A percentile compares a stretch with the other conserved stretches of the same genome.
These are phyloP conservation scores for Stegodyphus mimosarum DNA, from an alignment of 1,140 invertebrate genomes.

Conservation along the genomic window DNA sequence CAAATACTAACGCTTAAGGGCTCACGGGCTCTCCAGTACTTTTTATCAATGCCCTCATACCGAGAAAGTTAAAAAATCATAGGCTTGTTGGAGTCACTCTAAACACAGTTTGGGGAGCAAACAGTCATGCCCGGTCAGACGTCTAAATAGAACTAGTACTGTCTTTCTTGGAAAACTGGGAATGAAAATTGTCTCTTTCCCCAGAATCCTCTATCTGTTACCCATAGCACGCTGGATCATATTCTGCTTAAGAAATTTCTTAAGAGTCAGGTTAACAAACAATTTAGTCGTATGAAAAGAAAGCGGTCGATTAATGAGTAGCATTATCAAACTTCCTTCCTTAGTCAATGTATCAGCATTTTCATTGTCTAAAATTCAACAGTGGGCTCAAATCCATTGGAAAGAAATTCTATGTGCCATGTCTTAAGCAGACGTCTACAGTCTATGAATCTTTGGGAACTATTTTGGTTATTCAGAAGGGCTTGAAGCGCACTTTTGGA, in stretches of 20 bases:
- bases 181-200: neutral
- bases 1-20: neutral
- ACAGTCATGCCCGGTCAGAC: neutral
- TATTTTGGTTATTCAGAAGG: neutral
- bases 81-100: neutral
- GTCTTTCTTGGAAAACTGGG: slow-evolving; percentile 2
- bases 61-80: neutral
- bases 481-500: neutral
- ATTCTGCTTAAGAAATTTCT: neutral
- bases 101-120: neutral
- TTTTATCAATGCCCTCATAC: neutral
- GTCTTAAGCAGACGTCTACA: neutral
- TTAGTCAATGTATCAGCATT: neutral
- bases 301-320: neutral
- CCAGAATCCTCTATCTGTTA: neutral
- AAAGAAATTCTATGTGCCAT: neutral
- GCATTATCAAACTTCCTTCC: neutral
- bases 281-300: slow-evolving; percentile 6
- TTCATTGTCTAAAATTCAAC: neutral
- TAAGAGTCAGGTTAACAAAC: slow-evolving; percentile 1
- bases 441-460: neutral
- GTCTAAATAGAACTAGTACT: neutral
- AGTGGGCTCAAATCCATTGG: neutral
- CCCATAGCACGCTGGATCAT: neutral
- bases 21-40: neutral